These are phyloP conservation scores for Amblyjoppa fuscipennis DNA, from an alignment of 2,888 invertebrate genomes.

Conservation along the genomic window DNA sequence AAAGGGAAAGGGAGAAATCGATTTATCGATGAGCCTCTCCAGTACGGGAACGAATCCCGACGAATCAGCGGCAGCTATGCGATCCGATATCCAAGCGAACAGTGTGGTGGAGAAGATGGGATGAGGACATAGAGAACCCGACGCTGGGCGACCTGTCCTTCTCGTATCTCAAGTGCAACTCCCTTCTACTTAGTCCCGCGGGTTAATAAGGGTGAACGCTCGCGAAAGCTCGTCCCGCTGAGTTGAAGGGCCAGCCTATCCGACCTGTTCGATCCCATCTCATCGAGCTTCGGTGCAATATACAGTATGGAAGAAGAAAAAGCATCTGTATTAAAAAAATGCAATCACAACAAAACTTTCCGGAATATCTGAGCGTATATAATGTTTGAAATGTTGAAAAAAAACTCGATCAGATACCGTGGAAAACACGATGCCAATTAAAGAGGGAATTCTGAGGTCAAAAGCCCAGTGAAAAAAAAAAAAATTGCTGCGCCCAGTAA, in stretches of 20 bases:
- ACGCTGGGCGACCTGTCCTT: constrained; percentile 10
- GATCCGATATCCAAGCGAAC: constrained; percentile 26
- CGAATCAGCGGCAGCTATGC: constrained; percentile 4
- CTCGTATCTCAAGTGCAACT: constrained; percentile 17
- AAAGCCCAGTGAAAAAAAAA: background rate
- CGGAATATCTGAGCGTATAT: background rate
- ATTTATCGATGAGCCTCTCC: constrained; percentile 19
- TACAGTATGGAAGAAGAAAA: background rate
- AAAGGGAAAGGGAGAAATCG: background rate
- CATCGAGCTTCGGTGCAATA: background rate
- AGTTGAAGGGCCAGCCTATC: constrained; percentile 3
- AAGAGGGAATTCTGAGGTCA: background rate
- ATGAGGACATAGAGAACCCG: constrained; percentile 1
- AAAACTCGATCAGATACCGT: background rate
- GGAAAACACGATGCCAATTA: background rate
- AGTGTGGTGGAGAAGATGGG: background rate
- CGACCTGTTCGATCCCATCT: background rate
- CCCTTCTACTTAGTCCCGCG: constrained; percentile 12
- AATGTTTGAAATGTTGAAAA: background rate
- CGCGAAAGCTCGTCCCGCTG: constrained; percentile 9
- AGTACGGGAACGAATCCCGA: background rate
- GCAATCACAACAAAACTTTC: background rate
- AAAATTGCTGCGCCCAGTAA: background rate
- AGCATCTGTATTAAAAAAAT: background rate
- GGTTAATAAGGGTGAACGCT: constrained; percentile 13